phyloP scores from a whole-genome alignment of 2,888 invertebrate species.

The Noctua pronuba region DNA sequence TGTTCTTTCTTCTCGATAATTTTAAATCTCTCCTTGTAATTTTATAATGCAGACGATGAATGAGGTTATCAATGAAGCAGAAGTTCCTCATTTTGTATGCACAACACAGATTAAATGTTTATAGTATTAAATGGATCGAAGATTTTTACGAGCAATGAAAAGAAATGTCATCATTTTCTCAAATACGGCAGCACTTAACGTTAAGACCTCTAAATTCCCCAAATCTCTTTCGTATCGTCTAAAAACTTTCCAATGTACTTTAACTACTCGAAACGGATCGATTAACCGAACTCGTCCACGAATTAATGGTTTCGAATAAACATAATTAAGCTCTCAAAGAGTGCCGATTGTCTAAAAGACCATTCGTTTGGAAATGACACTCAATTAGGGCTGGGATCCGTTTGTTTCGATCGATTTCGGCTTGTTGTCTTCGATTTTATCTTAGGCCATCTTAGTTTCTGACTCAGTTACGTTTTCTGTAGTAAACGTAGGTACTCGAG shows the following conservation, averaged over 20 bases:
- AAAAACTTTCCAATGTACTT: conserved; percentile 77
- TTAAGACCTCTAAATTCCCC: conserved; percentile 63
- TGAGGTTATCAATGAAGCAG: conserved; percentile 65
- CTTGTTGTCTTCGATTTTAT: conserved; percentile 58
- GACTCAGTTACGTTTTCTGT: conserved; percentile 11
- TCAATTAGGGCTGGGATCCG: conserved; percentile 80
- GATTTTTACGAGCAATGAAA: conserved; percentile 73
- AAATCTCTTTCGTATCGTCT: conserved; percentile 70
- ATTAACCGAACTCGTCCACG: conserved; percentile 83
- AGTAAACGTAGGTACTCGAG: background rate
- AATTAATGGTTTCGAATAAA: conserved; percentile 86
- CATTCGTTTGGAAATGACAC: conserved; percentile 84
- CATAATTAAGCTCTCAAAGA: conserved; percentile 88
- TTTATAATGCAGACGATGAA: conserved; percentile 55
- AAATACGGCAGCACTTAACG: conserved; percentile 72
- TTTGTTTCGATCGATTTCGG: conserved; percentile 70
- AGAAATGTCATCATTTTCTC: conserved; percentile 76
- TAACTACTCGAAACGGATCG: conserved; percentile 77
- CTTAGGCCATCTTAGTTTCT: conserved; percentile 28
- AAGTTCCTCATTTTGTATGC: conserved; percentile 65
- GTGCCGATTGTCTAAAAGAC: conserved; percentile 82
- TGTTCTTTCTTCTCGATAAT: conserved; percentile 66
- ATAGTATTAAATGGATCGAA: conserved; percentile 63
- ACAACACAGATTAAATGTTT: conserved; percentile 58
- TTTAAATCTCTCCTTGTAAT: conserved; percentile 62